Evolutionary conservation across 2,797 vertebrate genomes (phyloP).

Genomic region (Lemur catta): DNA sequence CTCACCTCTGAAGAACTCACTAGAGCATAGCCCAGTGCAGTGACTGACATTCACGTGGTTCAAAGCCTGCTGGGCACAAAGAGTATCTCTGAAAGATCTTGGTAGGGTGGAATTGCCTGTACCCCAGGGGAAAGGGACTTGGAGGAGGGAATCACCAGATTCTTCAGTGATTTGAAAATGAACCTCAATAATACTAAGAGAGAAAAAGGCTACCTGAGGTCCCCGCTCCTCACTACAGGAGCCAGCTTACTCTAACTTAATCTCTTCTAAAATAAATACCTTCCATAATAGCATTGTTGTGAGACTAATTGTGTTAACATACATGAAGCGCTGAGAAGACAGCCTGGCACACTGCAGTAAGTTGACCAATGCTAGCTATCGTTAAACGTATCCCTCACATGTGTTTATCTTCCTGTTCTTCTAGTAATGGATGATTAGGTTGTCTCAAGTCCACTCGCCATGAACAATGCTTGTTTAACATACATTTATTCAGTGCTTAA

Average conservation of each 20-base stretch:
- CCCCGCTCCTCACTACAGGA: neutral
- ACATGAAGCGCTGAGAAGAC: neutral
- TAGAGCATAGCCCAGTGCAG: accelerated
- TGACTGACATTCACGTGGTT: neutral
- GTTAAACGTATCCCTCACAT: neutral
- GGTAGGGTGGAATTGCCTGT: neutral
- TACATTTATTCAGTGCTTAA: neutral
- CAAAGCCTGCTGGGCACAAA: neutral
- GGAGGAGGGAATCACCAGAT: neutral
- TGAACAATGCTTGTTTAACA: neutral
- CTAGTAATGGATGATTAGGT: neutral
- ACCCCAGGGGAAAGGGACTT: neutral
- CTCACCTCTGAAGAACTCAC: neutral
- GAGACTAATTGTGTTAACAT: neutral
- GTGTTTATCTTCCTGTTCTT: neutral
- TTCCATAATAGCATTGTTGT: neutral
- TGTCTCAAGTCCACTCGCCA: neutral
- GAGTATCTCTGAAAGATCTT: neutral
- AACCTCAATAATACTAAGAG: neutral
- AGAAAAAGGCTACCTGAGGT: neutral
- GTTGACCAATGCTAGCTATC: neutral
- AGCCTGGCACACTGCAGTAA: neutral
- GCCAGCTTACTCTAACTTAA: neutral
- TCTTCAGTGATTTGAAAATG: neutral
- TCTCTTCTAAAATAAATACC: neutral